A percentile compares a stretch with the other conserved stretches of the same genome.
Evolutionary conservation across 1,140 invertebrate species (phyloP).

Genomic region (Charaxes varanes): DNA sequence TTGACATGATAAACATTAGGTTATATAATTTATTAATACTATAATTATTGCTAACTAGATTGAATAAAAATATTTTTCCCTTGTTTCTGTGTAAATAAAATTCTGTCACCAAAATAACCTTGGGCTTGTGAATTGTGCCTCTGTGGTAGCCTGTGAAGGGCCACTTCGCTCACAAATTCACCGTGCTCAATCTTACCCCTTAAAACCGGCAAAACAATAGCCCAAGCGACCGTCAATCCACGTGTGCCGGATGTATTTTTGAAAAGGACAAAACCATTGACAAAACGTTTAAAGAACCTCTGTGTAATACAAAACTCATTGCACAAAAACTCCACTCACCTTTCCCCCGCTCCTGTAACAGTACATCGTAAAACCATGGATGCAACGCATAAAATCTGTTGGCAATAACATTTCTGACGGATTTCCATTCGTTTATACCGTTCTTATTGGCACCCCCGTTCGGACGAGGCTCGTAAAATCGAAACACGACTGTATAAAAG

Average conservation of each 20-base stretch:
- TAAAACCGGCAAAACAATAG: constrained; percentile 31
- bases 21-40: too few species aligned
- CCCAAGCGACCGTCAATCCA: constrained; percentile 36
- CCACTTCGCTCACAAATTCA: too few species aligned
- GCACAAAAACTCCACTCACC: constrained; percentile 18
- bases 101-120: too few species aligned
- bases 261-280: constrained; percentile 49
- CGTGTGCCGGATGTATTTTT: constrained; percentile 58
- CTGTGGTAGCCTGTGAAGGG: too few species aligned
- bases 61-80: too few species aligned
- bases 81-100: too few species aligned
- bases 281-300: constrained; percentile 42
- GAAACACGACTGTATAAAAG: constrained; percentile 55
- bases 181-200: constrained; percentile 23
- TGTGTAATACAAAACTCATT: constrained; percentile 44
- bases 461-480: constrained; percentile 49
- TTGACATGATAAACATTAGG: too few species aligned
- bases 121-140: too few species aligned
- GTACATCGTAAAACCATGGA: constrained; percentile 15
- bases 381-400: constrained; percentile 26
- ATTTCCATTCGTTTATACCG: constrained; percentile 33
- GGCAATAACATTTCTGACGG: constrained; percentile 30
- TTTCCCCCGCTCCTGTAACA: not conserved
- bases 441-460: constrained; percentile 42
- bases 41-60: too few species aligned